Evolutionary conservation across 2,113 vertebrate species (phyloP), one percentile per base, ranked within the genome.

Genomic region (Cyprinodon variegatus): DNA sequence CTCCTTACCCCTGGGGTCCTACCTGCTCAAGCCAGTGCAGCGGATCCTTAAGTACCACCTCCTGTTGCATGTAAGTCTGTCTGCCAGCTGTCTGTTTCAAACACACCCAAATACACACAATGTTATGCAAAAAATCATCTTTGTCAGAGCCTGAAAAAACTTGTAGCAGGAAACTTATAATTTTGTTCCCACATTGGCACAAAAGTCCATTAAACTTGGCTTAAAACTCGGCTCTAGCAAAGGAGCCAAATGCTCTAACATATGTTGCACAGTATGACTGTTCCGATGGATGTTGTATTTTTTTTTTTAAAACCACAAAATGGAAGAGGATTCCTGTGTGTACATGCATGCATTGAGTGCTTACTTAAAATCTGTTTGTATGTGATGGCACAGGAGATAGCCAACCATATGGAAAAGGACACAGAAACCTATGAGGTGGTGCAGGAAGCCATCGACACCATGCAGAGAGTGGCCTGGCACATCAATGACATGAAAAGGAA

Each of bases 401-500:
- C 96, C 87, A 99, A 97, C 76, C 98, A 96, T 93, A 95, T 99
- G 81, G 96, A 99, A 90, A 97, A 98, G 91, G 96, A 97, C 90
- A 98, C 97, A 0, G 97, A 99, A 79, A 96, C 95, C 38, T 97
- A 97, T 0, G 96, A 98, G 37, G 96, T 99, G n/a, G 96, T 99
- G 77, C 96, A 96, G 46, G 97, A 99, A 62, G 98, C 98, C 45
- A 99, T 99, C 41, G 97, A 99, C 87, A 99, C 98, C 4, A 99
- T 99, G 98, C 97, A 99, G 94, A 95, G 97, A 38, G 98, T 99
- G 41, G 98, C 98, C 22, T 98, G 97, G 97, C 97, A 99, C 91
- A 99, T 99, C 94, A 99, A 99, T 50, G 97, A 99, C 91, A 99
- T 99, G 97, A 99, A 99, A 92, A 95, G 98, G 91, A 99, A 97